Conservation (phyloP, 2,113 vertebrate species). For the Salvelinus namaycush region DNA sequence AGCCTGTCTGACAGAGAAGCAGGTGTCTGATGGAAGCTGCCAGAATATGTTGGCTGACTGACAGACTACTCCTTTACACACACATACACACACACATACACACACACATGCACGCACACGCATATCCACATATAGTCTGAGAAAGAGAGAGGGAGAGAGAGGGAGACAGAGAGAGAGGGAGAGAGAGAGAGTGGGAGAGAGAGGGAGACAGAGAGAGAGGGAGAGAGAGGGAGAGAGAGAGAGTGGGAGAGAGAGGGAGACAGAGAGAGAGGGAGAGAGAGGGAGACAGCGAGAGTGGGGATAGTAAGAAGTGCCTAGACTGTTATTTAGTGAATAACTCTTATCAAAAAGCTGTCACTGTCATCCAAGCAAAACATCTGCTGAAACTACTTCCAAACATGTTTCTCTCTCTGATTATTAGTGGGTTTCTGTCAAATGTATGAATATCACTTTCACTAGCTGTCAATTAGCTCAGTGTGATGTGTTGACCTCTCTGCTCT, state of each 20-base stretch:
- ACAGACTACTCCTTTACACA: neutral
- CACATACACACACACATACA: neutral
- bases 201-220: too few relatives aligned
- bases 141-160: neutral
- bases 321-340: too few relatives aligned
- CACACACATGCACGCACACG: neutral
- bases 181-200: too few relatives aligned
- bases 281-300: too few relatives aligned
- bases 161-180: too few relatives aligned
- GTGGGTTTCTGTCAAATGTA: neutral
- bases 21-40: too few relatives aligned
- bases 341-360: neutral
- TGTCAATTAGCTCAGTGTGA: neutral
- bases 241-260: too few relatives aligned
- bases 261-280: too few relatives aligned
- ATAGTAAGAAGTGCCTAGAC: neutral
- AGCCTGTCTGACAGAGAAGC: too few relatives aligned
- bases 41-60: too few relatives aligned
- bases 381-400: neutral
- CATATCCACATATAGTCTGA: neutral
- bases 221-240: too few relatives aligned
- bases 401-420: neutral
- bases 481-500: too few relatives aligned
- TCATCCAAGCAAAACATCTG: neutral
- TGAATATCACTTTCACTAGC: neutral